These are phyloP conservation scores for Bombylius major DNA, from an alignment of 2,888 invertebrate genomes.

Conservation along the genomic window DNA sequence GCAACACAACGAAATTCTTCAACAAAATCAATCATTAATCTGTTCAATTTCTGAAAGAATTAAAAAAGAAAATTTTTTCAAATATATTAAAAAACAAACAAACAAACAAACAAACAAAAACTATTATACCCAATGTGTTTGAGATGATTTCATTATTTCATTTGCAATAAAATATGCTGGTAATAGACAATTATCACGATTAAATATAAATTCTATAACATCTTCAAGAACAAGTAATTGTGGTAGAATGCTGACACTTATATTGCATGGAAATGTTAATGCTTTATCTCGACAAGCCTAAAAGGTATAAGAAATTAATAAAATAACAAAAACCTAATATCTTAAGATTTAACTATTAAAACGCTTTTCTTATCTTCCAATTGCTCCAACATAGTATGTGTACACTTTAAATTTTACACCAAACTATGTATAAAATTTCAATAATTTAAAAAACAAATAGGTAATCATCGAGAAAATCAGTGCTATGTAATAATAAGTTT, in stretches of 20 bases:
- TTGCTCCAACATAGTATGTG: neutral
- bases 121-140: conserved; percentile 67
- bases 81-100: neutral
- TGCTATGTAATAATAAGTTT: no score
- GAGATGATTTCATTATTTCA: conserved; percentile 68
- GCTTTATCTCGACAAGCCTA: conserved; percentile 81
- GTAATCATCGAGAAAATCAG: no score
- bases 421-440: neutral
- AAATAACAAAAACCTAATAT: neutral
- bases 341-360: neutral
- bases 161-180: conserved; percentile 93
- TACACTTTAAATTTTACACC: no score
- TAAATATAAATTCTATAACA: conserved; percentile 80
- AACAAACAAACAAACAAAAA: neutral
- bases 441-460: no score
- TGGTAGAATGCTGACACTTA: conserved; percentile 68
- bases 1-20: conserved; percentile 88
- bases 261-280: conserved; percentile 60
- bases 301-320: neutral
- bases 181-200: conserved; percentile 78
- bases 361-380: neutral
- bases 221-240: conserved; percentile 70
- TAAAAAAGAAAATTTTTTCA: conserved; percentile 5
- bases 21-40: conserved; percentile 74
- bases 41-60: conserved; percentile 60